A percentile compares a stretch with the other conserved stretches of the same genome.
These are phyloP conservation scores for Actenoides hombroni DNA, from an alignment of 2,113 vertebrate species.

Conservation along the genomic window DNA sequence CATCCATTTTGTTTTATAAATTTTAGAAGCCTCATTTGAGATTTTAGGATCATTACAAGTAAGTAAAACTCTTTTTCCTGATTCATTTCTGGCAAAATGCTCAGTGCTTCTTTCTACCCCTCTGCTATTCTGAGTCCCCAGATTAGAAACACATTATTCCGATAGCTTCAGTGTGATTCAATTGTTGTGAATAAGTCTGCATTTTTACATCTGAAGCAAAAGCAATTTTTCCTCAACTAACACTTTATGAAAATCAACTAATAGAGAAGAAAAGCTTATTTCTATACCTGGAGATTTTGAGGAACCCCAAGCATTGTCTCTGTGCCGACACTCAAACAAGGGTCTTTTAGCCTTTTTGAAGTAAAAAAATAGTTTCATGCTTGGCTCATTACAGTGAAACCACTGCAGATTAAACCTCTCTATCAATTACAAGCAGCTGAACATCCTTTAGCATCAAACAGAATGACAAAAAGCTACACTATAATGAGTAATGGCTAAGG, in stretches of 20 bases:
- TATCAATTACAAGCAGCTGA: conserved; percentile 65
- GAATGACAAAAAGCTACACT: conserved; percentile 68
- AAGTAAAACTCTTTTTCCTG: not conserved
- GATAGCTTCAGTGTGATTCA: not conserved
- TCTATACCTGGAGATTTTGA: not conserved
- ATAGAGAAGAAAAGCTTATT: conserved; percentile 11
- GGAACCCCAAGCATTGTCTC: not conserved
- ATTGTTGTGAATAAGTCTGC: not conserved
- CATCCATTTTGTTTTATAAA: conserved; percentile 4
- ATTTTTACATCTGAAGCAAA: conserved; percentile 34
- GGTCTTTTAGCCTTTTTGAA: not conserved
- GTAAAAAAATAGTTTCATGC: conserved; percentile 42
- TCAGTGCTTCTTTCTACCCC: not conserved
- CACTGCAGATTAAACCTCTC: conserved; percentile 61
- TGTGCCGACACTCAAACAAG: not conserved
- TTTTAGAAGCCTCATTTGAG: not conserved
- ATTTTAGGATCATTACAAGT: not conserved
- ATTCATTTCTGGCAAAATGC: conserved; percentile 4
- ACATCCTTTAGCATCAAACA: conserved; percentile 69
- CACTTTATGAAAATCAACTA: not conserved
- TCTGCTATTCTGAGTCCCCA: not conserved
- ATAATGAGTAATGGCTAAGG: conserved; percentile 62
- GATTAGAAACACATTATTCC: conserved; percentile 2
- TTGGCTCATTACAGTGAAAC: conserved; percentile 53
- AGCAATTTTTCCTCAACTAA: conserved; percentile 15